Evolutionary conservation across 2,797 vertebrate genomes (phyloP).

Genomic region (Syngnathus rostellatus): DNA sequence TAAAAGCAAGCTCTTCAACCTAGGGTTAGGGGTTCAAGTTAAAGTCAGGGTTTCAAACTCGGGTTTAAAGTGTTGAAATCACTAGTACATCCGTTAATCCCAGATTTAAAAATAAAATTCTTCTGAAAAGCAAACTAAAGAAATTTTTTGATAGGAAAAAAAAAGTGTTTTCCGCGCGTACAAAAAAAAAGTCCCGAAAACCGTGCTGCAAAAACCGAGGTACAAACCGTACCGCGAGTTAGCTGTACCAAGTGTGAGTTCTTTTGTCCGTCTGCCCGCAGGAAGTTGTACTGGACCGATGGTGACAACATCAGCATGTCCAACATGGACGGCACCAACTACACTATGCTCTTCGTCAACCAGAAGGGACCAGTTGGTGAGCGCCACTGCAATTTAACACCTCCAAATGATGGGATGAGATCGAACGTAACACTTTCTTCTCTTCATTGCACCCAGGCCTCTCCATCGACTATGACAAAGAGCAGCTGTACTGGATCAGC

Average conservation of each 20-base stretch:
- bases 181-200: no score
- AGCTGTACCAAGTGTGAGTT: background rate
- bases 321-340: constrained; percentile 91
- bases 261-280: constrained; percentile 33
- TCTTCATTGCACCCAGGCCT: constrained; percentile 65
- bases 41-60: no score
- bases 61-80: no score
- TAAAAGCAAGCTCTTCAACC: no score
- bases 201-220: no score
- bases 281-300: constrained; percentile 95
- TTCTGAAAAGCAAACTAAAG: no score
- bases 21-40: no score
- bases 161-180: background rate
- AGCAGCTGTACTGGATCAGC: constrained; percentile 94
- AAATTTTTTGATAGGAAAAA: background rate
- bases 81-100: no score
- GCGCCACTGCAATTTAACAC: constrained; percentile 18
- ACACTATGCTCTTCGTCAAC: constrained; percentile 77
- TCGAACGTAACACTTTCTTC: background rate
- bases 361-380: constrained; percentile 90
- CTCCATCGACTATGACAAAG: constrained; percentile 85
- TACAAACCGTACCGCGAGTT: background rate
- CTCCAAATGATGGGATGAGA: background rate
- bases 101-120: no score
- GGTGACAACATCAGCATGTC: constrained; percentile 92